A percentile compares a stretch with the other conserved stretches of the same genome.
Conservation (phyloP, 2,113 vertebrate genomes). For the Platanista minor region DNA sequence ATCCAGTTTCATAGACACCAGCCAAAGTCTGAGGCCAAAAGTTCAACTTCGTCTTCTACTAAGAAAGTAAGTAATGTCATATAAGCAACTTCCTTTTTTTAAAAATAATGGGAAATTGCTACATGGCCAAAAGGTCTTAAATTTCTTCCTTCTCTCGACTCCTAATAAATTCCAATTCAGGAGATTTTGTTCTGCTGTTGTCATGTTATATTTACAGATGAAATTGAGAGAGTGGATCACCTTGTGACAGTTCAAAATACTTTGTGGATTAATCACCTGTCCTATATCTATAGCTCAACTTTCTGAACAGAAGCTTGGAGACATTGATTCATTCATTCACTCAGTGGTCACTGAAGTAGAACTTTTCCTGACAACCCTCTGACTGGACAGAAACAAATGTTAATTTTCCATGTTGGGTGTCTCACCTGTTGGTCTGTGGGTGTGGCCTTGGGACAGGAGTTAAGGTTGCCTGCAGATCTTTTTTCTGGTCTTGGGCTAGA, state of each 20-base stretch:
- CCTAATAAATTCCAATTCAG: neutral
- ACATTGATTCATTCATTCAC: neutral
- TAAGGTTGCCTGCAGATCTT: neutral
- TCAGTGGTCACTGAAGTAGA: neutral
- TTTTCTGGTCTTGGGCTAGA: neutral
- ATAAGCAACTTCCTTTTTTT: neutral
- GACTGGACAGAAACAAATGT: neutral
- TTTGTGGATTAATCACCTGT: neutral
- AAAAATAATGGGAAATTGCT: neutral
- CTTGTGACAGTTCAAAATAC: neutral
- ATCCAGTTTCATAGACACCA: slow-evolving; percentile 4
- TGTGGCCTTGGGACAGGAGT: neutral
- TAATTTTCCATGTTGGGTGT: neutral
- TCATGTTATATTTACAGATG: neutral
- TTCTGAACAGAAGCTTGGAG: neutral
- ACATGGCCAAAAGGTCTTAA: neutral
- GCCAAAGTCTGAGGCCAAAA: neutral
- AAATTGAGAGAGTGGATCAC: neutral
- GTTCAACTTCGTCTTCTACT: neutral
- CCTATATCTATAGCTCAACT: neutral
- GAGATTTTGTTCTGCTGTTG: neutral
- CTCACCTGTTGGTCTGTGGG: neutral
- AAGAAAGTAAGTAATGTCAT: slow-evolving; percentile 17
- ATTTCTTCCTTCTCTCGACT: neutral
- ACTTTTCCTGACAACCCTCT: neutral